Conservation (phyloP, 2,797 vertebrate species). For the Myoxocephalus aenaeus region DNA sequence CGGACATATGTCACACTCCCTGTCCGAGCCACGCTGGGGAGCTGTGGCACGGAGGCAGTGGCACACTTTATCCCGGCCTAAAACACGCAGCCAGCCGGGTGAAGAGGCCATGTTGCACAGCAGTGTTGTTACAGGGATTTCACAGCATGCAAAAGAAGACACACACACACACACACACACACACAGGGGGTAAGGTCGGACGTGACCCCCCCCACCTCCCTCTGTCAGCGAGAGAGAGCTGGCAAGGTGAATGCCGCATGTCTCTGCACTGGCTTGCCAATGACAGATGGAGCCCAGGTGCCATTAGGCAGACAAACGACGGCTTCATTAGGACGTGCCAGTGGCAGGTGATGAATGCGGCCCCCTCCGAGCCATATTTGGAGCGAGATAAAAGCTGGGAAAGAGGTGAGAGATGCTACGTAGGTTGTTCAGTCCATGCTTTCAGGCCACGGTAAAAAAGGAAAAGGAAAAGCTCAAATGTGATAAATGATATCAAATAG, state of each 20-base stretch:
- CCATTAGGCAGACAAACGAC: slow-evolving; percentile 85
- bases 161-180: neutral
- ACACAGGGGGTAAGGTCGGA: slow-evolving; percentile 53
- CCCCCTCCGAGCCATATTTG: slow-evolving; percentile 71
- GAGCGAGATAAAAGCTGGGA: slow-evolving; percentile 64
- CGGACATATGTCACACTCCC: slow-evolving; percentile 75
- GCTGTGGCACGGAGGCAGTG: slow-evolving; percentile 51
- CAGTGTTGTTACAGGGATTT: slow-evolving; percentile 52
- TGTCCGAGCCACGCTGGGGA: slow-evolving; percentile 49
- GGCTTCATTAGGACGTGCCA: slow-evolving; percentile 81
- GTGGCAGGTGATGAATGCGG: slow-evolving; percentile 79
- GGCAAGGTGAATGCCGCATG: slow-evolving; percentile 78
- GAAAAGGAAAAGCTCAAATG: slow-evolving; percentile 1
- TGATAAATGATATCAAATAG: slow-evolving; percentile 43
- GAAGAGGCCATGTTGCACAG: slow-evolving; percentile 53
- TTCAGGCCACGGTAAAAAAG: slow-evolving; percentile 15
- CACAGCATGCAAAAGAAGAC: slow-evolving; percentile 53
- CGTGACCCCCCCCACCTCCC: slow-evolving; percentile 24
- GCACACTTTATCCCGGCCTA: slow-evolving; percentile 49
- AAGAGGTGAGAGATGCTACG: slow-evolving; percentile 52
- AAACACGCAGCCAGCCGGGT: slow-evolving; percentile 29
- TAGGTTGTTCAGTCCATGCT: slow-evolving; percentile 56
- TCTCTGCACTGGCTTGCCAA: slow-evolving; percentile 66
- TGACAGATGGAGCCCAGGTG: slow-evolving; percentile 83
- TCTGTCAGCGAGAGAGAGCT: slow-evolving; percentile 55